Evolutionary conservation across 1,140 invertebrate genomes (phyloP).

Genomic region (Heliconius melpomene): DNA sequence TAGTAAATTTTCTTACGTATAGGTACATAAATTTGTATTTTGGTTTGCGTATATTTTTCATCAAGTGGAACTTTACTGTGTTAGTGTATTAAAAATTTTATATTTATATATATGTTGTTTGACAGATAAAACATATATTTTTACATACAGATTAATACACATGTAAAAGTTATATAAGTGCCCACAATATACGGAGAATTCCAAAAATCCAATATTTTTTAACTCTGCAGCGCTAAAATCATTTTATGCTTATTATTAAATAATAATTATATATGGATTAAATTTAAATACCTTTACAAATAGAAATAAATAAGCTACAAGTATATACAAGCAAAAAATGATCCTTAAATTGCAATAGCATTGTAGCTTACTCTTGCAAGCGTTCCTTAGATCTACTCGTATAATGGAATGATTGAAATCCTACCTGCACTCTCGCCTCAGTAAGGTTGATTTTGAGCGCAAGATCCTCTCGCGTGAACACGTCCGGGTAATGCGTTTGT

Average conservation of each 20-base stretch:
- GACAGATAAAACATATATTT: no score
- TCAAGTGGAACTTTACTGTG: background rate
- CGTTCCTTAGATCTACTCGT: background rate
- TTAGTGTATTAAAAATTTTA: background rate
- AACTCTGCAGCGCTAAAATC: no score
- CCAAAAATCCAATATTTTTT: no score
- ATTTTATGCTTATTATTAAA: no score
- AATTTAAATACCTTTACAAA: no score
- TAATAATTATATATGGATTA: no score
- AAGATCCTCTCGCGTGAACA: constrained; percentile 97
- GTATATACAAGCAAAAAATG: no score
- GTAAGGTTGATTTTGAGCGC: constrained; percentile 99
- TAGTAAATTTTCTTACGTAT: constrained; percentile 8
- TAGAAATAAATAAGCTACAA: no score
- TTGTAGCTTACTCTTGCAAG: background rate
- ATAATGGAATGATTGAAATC: constrained; percentile 1
- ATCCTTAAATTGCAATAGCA: no score
- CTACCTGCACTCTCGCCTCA: constrained; percentile 97
- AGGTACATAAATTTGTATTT: constrained; percentile 6
- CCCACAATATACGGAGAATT: no score
- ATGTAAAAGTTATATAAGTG: background rate
- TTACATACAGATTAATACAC: background rate
- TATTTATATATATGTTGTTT: no score
- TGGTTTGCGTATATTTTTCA: background rate
- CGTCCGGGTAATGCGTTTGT: constrained; percentile 98